Conservation (phyloP, 1,140 invertebrate species). For the Anoplophora glabripennis region DNA sequence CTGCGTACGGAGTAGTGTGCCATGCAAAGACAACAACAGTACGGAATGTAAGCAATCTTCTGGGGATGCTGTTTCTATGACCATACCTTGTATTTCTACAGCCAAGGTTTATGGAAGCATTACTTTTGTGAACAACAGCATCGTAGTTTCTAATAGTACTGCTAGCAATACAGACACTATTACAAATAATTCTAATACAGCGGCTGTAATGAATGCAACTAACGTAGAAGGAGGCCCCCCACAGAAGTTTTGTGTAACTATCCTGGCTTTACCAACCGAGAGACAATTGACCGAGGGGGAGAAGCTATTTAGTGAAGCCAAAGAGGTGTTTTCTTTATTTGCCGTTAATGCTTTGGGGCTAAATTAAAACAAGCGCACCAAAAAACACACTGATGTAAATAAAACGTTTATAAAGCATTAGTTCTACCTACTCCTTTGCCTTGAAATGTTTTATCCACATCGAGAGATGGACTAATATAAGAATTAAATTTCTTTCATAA, state of each 20-base stretch:
- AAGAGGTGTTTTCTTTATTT: constrained; percentile 25
- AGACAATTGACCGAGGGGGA: constrained; percentile 27
- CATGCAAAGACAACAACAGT: constrained; percentile 29
- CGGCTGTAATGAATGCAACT: constrained; percentile 1
- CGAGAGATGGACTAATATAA: too few species aligned
- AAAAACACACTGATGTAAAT: too few species aligned
- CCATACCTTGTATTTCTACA: constrained; percentile 32
- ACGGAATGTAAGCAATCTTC: constrained; percentile 18
- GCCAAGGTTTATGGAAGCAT: constrained; percentile 28
- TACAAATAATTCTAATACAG: constrained; percentile 2
- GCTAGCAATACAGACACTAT: constrained; percentile 9
- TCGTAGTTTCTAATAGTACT: constrained; percentile 20
- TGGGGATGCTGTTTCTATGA: constrained; percentile 19
- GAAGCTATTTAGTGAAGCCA: constrained; percentile 15
- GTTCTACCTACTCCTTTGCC: too few species aligned
- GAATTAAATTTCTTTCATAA: too few species aligned
- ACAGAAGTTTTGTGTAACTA: constrained; percentile 29
- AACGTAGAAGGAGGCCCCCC: background rate
- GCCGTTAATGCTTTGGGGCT: constrained; percentile 25
- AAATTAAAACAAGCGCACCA: background rate
- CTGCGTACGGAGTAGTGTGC: constrained; percentile 26
- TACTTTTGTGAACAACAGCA: constrained; percentile 29
- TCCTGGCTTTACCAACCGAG: constrained; percentile 31
- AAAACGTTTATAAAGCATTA: too few species aligned
- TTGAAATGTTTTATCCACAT: too few species aligned